Evolutionary conservation across 2,888 invertebrate species (phyloP), one percentile per base, ranked within the genome.

Genomic region (Polyommatus iphigenia): DNA sequence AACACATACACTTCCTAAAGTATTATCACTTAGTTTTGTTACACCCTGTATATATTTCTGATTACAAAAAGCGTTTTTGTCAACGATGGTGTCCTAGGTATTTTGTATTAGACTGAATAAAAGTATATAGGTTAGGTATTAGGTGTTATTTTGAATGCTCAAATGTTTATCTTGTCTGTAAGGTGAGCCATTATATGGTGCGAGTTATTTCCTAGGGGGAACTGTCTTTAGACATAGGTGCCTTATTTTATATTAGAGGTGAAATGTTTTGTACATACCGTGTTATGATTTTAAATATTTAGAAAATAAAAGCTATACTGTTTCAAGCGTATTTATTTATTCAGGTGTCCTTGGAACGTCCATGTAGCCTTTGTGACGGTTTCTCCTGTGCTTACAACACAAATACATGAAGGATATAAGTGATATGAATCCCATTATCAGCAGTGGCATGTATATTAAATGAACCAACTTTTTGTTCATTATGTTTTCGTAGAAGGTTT

Each of bases 251-350:
- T 87, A 89, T 87, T 88, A 85, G 85, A 89, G 91, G 91, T 92
- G 92, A 91, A 91, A 89, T 92, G 91, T 91, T 91, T 86, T 92
- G 91, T 93, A 93, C 89, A 91, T 93, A 93, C 88, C 88, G 90
- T 90, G 92, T 93, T 93, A 92, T 90, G 89, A 91, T 85, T 78
- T 80, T 75, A 75, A 50, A 75, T 50, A 75, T 89, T 89, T 91
- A 90, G 89, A 89, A 86, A 90, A 90, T 92, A 91, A 92, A 92
- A 89, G 89, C 89, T 88, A 84, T 87, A 75, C 54, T 75, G 75
- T 75, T 75, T 8, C 80, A 81, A 80, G 81, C 80, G 78, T 81
- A 82, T 85, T 84, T 83, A 80, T 82, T 82, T 78, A 41, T 82
- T 80, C 85, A 88, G 0, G 93, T 82, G 91, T 92, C 81, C 90